Conservation (phyloP, 2,797 vertebrate species). For the Limosa lapponica region DNA sequence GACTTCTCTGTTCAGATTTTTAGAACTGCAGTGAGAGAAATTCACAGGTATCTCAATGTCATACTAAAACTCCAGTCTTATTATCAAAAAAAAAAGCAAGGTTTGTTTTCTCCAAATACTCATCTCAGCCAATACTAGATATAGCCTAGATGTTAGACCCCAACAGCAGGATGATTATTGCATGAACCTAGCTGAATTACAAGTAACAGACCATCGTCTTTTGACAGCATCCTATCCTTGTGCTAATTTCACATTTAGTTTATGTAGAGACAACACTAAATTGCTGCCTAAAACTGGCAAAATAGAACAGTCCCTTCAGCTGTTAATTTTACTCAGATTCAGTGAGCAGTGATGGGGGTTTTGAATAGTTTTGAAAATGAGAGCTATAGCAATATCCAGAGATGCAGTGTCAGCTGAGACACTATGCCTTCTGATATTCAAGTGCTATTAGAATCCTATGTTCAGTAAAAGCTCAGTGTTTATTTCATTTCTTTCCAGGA, state of each 20-base stretch:
- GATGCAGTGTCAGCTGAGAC: not conserved
- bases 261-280: not conserved
- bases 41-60: not conserved
- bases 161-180: not conserved
- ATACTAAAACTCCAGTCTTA: not conserved
- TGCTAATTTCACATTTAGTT: not conserved
- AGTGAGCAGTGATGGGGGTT: not conserved
- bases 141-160: not conserved
- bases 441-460: not conserved
- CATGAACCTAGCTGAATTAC: not conserved
- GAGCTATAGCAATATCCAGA: not conserved
- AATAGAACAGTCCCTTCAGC: not conserved
- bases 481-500: not conserved
- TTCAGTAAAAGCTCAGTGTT: not conserved
- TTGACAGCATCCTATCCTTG: not conserved
- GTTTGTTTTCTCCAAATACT: not conserved
- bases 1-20: not conserved
- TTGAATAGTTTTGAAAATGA: not conserved
- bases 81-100: not conserved
- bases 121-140: not conserved
- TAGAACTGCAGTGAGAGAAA: not conserved
- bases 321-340: not conserved
- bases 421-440: not conserved
- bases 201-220: not conserved
- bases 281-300: not conserved